phyloP scores from a whole-genome alignment of 2,113 vertebrate genomes.

The Sinocyclocheilus anophthalmus region DNA sequence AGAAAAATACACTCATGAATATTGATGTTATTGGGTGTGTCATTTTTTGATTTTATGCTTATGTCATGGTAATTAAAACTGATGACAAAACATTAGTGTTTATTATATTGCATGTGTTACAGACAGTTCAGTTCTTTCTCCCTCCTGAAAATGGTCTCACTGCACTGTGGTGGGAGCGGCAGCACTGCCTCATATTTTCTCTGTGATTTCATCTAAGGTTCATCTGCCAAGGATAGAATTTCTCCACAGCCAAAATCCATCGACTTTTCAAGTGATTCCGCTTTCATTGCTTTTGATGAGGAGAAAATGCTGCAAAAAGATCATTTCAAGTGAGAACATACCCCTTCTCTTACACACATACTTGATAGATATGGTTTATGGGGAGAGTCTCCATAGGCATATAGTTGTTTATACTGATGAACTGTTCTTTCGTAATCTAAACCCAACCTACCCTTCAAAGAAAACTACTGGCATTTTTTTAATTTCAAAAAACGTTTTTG shows the following conservation, averaged over 20 bases:
- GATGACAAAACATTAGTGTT: too few species aligned
- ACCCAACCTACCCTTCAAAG: too few species aligned
- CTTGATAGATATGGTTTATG: too few species aligned
- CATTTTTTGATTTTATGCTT: constrained; percentile 29
- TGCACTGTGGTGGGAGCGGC: constrained; percentile 19
- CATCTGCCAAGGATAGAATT: constrained; percentile 58
- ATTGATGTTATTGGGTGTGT: neutral
- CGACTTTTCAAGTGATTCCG: constrained; percentile 52
- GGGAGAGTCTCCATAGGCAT: neutral
- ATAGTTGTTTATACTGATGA: neutral
- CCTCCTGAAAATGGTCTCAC: neutral
- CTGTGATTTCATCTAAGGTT: constrained; percentile 58
- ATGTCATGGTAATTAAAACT: neutral
- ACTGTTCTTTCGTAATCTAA: too few species aligned
- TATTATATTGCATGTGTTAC: neutral
- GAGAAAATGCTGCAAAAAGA: neutral
- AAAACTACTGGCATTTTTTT: too few species aligned
- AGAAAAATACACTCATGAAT: constrained; percentile 26
- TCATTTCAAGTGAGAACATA: neutral
- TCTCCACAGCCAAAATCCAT: constrained; percentile 53
- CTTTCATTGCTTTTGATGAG: constrained; percentile 38
- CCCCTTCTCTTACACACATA: neutral
- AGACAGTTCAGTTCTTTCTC: neutral
- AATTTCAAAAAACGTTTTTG: too few species aligned
- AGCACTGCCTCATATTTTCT: constrained; percentile 56